A percentile compares a stretch with the other conserved stretches of the same genome.
These are phyloP conservation scores for Alloplasta piceator DNA, from an alignment of 2,888 invertebrate species.

Conservation along the genomic window DNA sequence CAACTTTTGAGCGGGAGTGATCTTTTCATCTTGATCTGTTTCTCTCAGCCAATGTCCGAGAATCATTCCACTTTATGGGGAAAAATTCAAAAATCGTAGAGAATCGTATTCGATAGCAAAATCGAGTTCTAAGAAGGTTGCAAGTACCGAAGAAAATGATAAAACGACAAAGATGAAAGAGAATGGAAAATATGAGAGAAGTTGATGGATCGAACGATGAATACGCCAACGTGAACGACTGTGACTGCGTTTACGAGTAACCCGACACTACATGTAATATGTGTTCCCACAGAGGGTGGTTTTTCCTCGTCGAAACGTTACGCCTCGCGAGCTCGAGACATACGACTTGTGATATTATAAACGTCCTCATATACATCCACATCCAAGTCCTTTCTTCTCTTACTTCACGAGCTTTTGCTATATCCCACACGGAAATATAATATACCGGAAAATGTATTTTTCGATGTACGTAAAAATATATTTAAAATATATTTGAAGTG, in stretches of 20 bases:
- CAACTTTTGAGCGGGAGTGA: too few relatives aligned
- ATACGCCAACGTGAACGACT: conserved; percentile 42
- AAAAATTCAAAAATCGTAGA: background rate
- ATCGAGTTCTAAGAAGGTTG: too few relatives aligned
- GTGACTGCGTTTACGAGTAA: conserved; percentile 63
- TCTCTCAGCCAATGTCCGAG: too few relatives aligned
- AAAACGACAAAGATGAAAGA: background rate
- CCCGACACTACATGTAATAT: conserved; percentile 45
- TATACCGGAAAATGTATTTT: too few relatives aligned
- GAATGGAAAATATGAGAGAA: background rate
- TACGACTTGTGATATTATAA: conserved; percentile 41
- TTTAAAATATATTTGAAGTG: too few relatives aligned
- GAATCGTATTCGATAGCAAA: background rate
- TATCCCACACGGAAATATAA: too few relatives aligned
- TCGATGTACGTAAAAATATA: too few relatives aligned
- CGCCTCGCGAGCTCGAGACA: conserved; percentile 54
- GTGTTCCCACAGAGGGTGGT: conserved; percentile 44
- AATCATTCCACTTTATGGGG: too few relatives aligned
- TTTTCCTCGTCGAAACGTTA: conserved; percentile 37
- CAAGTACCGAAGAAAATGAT: background rate
- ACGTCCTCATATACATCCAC: background rate
- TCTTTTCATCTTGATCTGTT: too few relatives aligned
- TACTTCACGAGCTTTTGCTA: conserved; percentile 12
- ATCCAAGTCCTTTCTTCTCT: background rate
- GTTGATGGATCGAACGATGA: conserved; percentile 56